Evolutionary conservation across 2,888 invertebrate species (phyloP).

Genomic region (Thyatira batis): DNA sequence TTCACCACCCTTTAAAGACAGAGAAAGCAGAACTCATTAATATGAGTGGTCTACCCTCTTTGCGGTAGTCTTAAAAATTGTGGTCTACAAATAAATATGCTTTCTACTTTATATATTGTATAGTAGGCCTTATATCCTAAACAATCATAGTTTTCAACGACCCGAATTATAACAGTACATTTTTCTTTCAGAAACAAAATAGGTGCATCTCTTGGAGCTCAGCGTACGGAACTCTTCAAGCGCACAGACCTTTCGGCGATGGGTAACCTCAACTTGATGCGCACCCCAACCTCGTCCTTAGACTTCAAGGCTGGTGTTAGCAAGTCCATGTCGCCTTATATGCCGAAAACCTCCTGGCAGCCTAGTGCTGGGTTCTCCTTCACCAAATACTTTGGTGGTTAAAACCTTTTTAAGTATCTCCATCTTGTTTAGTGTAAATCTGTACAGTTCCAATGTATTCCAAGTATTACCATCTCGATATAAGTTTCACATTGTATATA

Average conservation of each 20-base stretch:
- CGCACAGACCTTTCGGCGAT: slow-evolving; percentile 46
- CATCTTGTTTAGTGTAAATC: not conserved
- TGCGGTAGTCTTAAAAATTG: no score
- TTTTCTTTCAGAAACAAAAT: slow-evolving; percentile 35
- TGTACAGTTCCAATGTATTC: not conserved
- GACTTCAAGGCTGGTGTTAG: slow-evolving; percentile 49
- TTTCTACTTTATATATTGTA: no score
- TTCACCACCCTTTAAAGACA: no score
- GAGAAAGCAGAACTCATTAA: no score
- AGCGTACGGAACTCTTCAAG: slow-evolving; percentile 41
- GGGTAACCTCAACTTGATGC: slow-evolving; percentile 49
- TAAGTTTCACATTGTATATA: no score
- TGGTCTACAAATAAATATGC: no score
- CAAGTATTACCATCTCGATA: no score
- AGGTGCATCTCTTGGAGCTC: slow-evolving; percentile 38
- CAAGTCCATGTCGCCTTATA: slow-evolving; percentile 42
- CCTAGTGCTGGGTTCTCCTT: slow-evolving; percentile 38
- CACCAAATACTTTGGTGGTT: slow-evolving; percentile 27
- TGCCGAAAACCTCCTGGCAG: slow-evolving; percentile 38
- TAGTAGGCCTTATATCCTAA: no score
- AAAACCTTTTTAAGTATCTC: not conserved
- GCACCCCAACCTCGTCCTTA: slow-evolving; percentile 30
- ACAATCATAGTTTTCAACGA: no score
- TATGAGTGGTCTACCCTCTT: no score
- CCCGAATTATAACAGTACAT: no score